These are phyloP conservation scores for Calephelis virginiensis DNA, from an alignment of 1,140 invertebrate genomes.

Conservation along the genomic window DNA sequence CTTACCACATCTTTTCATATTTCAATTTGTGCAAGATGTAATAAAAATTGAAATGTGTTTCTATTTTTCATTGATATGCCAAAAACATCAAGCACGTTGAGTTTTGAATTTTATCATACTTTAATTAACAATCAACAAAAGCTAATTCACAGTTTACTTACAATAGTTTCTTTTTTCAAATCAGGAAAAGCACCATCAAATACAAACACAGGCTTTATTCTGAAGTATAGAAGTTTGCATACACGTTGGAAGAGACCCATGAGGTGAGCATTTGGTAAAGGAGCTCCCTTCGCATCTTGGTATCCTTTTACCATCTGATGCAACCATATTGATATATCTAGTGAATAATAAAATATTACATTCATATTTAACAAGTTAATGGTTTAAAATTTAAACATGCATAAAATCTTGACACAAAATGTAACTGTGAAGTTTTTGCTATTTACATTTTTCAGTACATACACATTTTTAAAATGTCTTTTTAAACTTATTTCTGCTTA, in stretches of 20 bases:
- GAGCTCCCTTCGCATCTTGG: constrained; percentile 89
- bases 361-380: constrained; percentile 4
- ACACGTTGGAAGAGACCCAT: constrained; percentile 95
- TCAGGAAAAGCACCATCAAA: constrained; percentile 97
- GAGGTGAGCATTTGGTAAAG: constrained; percentile 94
- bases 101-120: too few relatives aligned
- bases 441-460: too few relatives aligned
- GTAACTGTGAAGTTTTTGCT: too few relatives aligned
- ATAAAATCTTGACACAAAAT: too few relatives aligned
- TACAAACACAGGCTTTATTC: constrained; percentile 98
- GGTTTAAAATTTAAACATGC: too few relatives aligned
- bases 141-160: constrained; percentile 74
- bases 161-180: constrained; percentile 95
- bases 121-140: too few relatives aligned
- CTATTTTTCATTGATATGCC: too few relatives aligned
- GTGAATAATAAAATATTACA: not conserved
- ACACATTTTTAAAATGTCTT: too few relatives aligned
- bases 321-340: constrained; percentile 99
- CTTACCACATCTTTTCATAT: too few relatives aligned
- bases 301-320: constrained; percentile 98
- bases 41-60: not conserved
- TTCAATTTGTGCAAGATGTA: not conserved
- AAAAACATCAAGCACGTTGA: too few relatives aligned
- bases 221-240: constrained; percentile 97
- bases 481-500: too few relatives aligned